Evolutionary conservation across 2,888 invertebrate species (phyloP).

Genomic region (Poecilobothrus nobilitatus): DNA sequence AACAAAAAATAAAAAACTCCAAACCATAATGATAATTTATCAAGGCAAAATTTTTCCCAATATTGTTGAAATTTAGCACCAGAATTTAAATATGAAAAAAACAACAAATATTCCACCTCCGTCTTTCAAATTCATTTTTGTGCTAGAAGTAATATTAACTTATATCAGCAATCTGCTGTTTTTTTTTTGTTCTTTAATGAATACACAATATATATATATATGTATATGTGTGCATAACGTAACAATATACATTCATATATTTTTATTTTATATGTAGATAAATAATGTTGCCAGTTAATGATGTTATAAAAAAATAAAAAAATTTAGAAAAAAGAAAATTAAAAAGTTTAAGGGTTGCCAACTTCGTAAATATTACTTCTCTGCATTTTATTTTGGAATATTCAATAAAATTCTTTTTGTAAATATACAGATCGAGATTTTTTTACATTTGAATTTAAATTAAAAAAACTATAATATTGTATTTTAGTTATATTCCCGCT

Average conservation of each 20-base stretch:
- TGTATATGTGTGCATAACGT: too few species aligned
- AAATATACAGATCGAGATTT: too few species aligned
- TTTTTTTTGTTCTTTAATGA: neutral
- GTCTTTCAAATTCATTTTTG: neutral
- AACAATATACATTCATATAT: neutral
- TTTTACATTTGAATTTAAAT: too few species aligned
- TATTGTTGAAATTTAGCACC: neutral
- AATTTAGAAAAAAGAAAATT: too few species aligned
- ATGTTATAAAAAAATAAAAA: neutral
- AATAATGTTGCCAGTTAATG: conserved; percentile 2
- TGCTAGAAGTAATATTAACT: neutral
- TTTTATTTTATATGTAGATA: neutral
- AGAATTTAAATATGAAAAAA: neutral
- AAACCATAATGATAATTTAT: conserved; percentile 6
- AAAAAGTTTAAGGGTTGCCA: neutral
- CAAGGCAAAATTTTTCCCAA: neutral
- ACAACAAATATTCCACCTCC: neutral
- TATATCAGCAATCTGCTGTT: conserved; percentile 1
- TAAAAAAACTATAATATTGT: too few species aligned
- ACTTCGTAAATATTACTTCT: neutral
- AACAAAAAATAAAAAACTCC: neutral
- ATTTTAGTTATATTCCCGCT: too few species aligned
- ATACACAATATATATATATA: neutral
- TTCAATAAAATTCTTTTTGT: too few species aligned
- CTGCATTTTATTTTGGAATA: too few species aligned